Evolutionary conservation across 2,888 invertebrate species (phyloP), one percentile per base, ranked within the genome.

Genomic region (Apotomis betuletana): DNA sequence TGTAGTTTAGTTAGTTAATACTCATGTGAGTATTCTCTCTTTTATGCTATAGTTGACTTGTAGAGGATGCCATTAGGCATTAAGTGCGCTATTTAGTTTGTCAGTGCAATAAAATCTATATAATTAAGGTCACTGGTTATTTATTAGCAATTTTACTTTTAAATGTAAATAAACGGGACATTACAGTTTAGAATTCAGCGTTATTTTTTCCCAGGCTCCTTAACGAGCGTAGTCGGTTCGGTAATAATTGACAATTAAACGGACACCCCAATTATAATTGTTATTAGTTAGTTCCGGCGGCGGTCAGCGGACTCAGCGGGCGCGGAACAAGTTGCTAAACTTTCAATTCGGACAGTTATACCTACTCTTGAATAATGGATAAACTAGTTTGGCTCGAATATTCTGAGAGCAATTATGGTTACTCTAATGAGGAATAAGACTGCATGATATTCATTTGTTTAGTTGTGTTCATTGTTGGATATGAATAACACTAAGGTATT

Each of bases 211-310:
- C 81, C 81, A 82, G 80, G 79, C 83, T 80, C 79, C 82, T 86
- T 87, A 88, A 89, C 84, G 82, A 82, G 79, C 80, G 75, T 79
- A 81, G 78, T 46, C 64, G 41, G 15, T 63, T 41, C 52, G 55
- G 65, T 57, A 57, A 57, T 87, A 90, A 90, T 89, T 87, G 89
- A 88, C 86, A 85, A 84, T 86, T 84, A 85, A 87, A 86, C 83
- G 85, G 80, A 81, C 83, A 64, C 55, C 65, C 65, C 46, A 65
- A 84, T 81, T 87, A 90, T 89, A 86, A 88, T 88, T 85, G 84
- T 89, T 90, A 90, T 88, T 85, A 89, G 85, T 83, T 82, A 87
- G 86, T 91, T 91, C 90, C 90, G 89, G 87, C 83, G 85, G 85
- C n/a, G n/a, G n/a, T n/a, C n/a, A n/a, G n/a, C n/a, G n/a, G n/a